Percentiles rank a stretch among this genome's conserved stretches.
Conservation (phyloP, 2,888 invertebrate species). For the Caenorhabditis sp. region DNA sequence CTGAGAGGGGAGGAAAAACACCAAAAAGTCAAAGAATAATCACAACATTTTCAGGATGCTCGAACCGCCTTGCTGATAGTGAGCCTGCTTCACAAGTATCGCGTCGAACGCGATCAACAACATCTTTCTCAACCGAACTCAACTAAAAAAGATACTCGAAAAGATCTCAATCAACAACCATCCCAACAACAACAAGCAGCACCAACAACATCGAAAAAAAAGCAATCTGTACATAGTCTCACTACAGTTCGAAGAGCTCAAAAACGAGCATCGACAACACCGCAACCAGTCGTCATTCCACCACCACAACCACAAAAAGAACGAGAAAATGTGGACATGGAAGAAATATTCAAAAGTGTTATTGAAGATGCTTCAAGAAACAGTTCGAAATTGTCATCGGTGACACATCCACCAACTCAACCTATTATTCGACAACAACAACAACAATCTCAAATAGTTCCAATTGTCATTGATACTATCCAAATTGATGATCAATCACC, state of each 20-base stretch:
- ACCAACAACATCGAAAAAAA: not conserved
- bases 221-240: conserved; percentile 2
- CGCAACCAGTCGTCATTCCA: not conserved
- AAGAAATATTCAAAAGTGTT: conserved; percentile 67
- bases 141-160: no score
- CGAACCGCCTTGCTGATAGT: conserved; percentile 67
- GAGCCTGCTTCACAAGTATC: conserved; percentile 62
- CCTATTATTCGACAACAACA: no score
- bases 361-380: conserved; percentile 51
- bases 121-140: not conserved
- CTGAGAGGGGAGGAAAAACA: no score
- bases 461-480: not conserved
- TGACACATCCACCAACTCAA: not conserved
- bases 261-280: not conserved
- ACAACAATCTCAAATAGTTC: not conserved
- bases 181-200: no score
- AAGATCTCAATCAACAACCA: not conserved
- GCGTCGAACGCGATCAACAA: conserved; percentile 24
- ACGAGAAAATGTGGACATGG: conserved; percentile 61
- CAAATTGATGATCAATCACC: not conserved
- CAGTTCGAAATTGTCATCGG: not conserved
- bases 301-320: not conserved
- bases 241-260: not conserved
- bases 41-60: no score
- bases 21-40: no score